These are phyloP conservation scores for Drosophila algonquin DNA, from an alignment of 2,888 invertebrate species.

Conservation along the genomic window DNA sequence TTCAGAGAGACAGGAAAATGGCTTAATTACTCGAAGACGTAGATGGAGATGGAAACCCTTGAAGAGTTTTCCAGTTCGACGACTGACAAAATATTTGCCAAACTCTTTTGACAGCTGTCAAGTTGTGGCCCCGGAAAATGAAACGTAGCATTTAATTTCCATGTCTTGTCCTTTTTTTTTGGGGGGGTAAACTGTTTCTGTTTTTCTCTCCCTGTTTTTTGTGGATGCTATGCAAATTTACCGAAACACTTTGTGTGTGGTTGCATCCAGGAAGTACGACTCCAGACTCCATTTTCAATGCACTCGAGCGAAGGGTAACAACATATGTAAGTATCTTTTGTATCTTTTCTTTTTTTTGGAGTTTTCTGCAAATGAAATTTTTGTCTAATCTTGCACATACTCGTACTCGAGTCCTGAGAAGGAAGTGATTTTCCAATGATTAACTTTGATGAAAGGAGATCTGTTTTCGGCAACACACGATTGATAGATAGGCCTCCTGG, in stretches of 20 bases:
- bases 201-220: slow-evolving; percentile 10
- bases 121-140: slow-evolving; percentile 60
- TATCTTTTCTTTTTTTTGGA: slow-evolving; percentile 6
- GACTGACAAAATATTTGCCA: slow-evolving; percentile 75
- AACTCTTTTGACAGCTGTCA: slow-evolving; percentile 75
- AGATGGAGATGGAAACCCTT: slow-evolving; percentile 15
- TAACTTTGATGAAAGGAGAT: slow-evolving; percentile 76
- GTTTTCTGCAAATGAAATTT: slow-evolving; percentile 63
- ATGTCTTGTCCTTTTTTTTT: slow-evolving; percentile 15
- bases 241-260: slow-evolving; percentile 63
- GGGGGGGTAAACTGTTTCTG: slow-evolving; percentile 36
- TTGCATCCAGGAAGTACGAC: slow-evolving; percentile 16
- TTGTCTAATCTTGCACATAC: slow-evolving; percentile 63
- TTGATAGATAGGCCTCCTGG: slow-evolving; percentile 27
- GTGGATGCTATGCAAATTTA: slow-evolving; percentile 66
- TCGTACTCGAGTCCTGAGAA: slow-evolving; percentile 58
- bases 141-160: slow-evolving; percentile 65
- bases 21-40: slow-evolving; percentile 64
- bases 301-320: slow-evolving; percentile 35
- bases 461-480: slow-evolving; percentile 32
- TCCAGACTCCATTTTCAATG: slow-evolving; percentile 42
- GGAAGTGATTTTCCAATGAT: slow-evolving; percentile 83
- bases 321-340: slow-evolving; percentile 3
- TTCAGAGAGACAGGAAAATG: slow-evolving; percentile 45
- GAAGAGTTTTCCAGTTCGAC: slow-evolving; percentile 16